Conservation (phyloP, 2,797 vertebrate species). For the Oreochromis grahami region DNA sequence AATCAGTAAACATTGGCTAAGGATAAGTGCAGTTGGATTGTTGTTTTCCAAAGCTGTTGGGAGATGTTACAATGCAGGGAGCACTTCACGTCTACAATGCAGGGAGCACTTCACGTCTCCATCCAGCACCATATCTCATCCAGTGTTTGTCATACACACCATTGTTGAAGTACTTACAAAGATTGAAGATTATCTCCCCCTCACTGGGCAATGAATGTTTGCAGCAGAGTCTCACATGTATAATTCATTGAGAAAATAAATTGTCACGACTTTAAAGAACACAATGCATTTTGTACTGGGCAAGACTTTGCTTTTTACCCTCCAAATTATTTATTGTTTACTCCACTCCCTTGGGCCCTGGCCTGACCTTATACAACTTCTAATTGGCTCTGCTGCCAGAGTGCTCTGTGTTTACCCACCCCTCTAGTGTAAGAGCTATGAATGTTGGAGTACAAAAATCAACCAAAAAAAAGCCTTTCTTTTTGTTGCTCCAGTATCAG, state of each 20-base stretch:
- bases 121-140: slow-evolving; percentile 75
- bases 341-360: slow-evolving; percentile 67
- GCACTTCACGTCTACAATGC: slow-evolving; percentile 63
- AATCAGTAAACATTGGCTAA: slow-evolving; percentile 44
- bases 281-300: slow-evolving; percentile 84
- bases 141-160: slow-evolving; percentile 74
- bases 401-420: slow-evolving; percentile 29
- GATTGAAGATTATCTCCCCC: slow-evolving; percentile 79
- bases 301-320: slow-evolving; percentile 84
- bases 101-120: slow-evolving; percentile 66
- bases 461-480: background rate
- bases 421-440: slow-evolving; percentile 27
- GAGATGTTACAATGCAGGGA: slow-evolving; percentile 55
- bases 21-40: slow-evolving; percentile 46
- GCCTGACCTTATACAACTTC: slow-evolving; percentile 78
- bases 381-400: slow-evolving; percentile 68
- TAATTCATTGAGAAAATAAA: slow-evolving; percentile 87
- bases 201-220: slow-evolving; percentile 76
- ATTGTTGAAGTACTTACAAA: slow-evolving; percentile 76
- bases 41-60: slow-evolving; percentile 57
- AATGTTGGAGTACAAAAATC: slow-evolving; percentile 3
- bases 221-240: slow-evolving; percentile 73
- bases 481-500: background rate
- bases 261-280: slow-evolving; percentile 80
- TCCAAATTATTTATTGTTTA: slow-evolving; percentile 85